A percentile compares a stretch with the other conserved stretches of the same genome.
phyloP scores from a whole-genome alignment of 37 sponge, comb jelly and placozoan species.

The Axinella damicornis region DNA sequence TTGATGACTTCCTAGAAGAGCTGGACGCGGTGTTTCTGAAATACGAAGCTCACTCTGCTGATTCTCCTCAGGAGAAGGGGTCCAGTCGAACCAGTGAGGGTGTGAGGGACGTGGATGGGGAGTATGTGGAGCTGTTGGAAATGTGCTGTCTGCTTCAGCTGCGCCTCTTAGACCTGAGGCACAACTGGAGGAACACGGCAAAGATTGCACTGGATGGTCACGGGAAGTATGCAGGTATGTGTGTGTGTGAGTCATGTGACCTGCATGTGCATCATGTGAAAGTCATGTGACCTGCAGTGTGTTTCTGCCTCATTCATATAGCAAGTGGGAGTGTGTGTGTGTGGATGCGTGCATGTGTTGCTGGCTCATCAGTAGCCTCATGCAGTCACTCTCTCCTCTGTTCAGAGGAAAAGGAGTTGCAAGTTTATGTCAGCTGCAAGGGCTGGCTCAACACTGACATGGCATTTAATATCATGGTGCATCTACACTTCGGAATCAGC shows the following conservation, averaged over 20 bases:
- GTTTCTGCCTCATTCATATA: too few species aligned
- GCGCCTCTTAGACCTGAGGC: slow-evolving; percentile 33
- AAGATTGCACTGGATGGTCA: background rate
- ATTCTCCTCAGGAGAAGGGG: background rate
- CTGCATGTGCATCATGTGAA: too few species aligned
- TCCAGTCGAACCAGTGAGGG: background rate
- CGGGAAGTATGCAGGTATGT: slow-evolving; percentile 16
- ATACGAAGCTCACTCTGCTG: slow-evolving; percentile 1
- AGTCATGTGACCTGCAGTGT: too few species aligned
- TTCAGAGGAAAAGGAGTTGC: too few species aligned
- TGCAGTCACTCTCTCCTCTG: too few species aligned
- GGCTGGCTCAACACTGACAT: too few species aligned
- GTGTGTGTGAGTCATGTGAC: too few species aligned
- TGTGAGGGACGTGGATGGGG: slow-evolving; percentile 5
- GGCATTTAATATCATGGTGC: too few species aligned
- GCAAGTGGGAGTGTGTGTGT: too few species aligned
- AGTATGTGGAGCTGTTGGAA: slow-evolving; percentile 60
- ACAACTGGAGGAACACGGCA: slow-evolving; percentile 26
- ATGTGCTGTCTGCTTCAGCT: slow-evolving; percentile 59
- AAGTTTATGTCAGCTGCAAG: background rate
- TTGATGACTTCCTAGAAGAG: slow-evolving; percentile 44
- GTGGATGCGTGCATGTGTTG: too few species aligned
- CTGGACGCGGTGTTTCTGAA: slow-evolving; percentile 26
- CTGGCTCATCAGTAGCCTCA: too few species aligned
- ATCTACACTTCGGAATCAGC: too few species aligned